phyloP scores from a whole-genome alignment of 2,113 vertebrate species.

The Danionella cerebrum region DNA sequence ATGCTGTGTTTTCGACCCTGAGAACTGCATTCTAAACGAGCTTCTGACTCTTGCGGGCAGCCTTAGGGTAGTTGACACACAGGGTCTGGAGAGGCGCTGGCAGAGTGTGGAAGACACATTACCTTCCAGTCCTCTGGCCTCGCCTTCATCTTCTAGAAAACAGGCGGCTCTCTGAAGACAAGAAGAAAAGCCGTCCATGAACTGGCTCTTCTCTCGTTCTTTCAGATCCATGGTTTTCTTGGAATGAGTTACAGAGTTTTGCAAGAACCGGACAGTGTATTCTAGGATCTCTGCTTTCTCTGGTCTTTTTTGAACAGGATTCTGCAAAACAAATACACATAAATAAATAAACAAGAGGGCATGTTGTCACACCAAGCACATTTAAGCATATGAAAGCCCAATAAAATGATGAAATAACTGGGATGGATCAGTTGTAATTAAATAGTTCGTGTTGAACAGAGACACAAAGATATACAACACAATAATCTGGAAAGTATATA shows the following conservation, averaged over 20 bases:
- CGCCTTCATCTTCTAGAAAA: slow-evolving; percentile 50
- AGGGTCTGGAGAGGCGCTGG: neutral
- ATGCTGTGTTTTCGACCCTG: neutral
- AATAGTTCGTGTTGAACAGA: neutral
- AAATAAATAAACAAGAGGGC: no score
- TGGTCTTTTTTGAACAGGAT: slow-evolving; percentile 59
- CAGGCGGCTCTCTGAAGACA: slow-evolving; percentile 51
- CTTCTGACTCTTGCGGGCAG: neutral
- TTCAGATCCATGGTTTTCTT: neutral
- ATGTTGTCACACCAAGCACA: no score
- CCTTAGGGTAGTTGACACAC: neutral
- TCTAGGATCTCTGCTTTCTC: slow-evolving; percentile 80
- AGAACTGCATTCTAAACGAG: neutral
- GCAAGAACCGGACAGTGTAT: slow-evolving; percentile 59
- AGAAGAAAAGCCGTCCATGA: slow-evolving; percentile 53
- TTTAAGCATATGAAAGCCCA: no score
- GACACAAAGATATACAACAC: neutral
- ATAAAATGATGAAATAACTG: no score
- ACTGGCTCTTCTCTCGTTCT: slow-evolving; percentile 30
- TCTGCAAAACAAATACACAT: slow-evolving; percentile 47
- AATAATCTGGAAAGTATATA: neutral
- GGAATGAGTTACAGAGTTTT: slow-evolving; percentile 4
- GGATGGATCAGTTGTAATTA: neutral
- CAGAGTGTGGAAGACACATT: slow-evolving; percentile 17
- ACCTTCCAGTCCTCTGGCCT: slow-evolving; percentile 31